Evolutionary conservation across 1,140 invertebrate genomes (phyloP), one percentile per base, ranked within the genome.

Genomic region (Macrotrachela quadricornifera): DNA sequence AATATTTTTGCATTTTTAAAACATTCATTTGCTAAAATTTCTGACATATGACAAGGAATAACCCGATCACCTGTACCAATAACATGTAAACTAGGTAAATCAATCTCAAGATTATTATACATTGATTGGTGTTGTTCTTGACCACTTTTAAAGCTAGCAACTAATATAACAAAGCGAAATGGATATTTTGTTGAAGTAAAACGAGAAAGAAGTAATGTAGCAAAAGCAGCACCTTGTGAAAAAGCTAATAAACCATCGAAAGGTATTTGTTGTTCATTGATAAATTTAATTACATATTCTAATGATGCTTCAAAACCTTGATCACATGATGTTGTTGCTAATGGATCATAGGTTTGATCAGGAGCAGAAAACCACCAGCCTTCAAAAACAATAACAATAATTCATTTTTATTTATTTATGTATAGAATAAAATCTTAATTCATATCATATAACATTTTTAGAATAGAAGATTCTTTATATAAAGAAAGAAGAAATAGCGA

Each of bases 161-260:
- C 53, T 15, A 54, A 18, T 42, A 54, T 54, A 15, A 45, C 53
- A 50, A 54, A 54, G 16, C 46, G 46, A 36, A 53, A 53, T 47
- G 18, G 44, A 16, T 51, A 13, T 15, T 51, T 51, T 10, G 14
- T 37, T 44, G 30, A 44, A 8, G 51, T 41, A 15, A 54, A 49
- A 10, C 45, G 15, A 14, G 40, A 43, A 36, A 49, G 18, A 43
- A 54, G 30, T 55, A 42, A 15, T 42, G 54, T 30, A 15, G 40
- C 48, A 14, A 55, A 47, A 41, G 46, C 46, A n/a, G 54, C 54
- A 16, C 54, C 54, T 55, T 55, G 54, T 38, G 48, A 50, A 17
- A 55, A 55, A 4, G 48, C 54, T 36, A 55, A 46, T 38, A 55
- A 37, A 17, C 48, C 54, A 37, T 55, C 54, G 40, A 50, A 55